A percentile compares a stretch with the other conserved stretches of the same genome.
Evolutionary conservation across 1,140 invertebrate genomes (phyloP).

Genomic region (Parasteatoda tepidariorum): DNA sequence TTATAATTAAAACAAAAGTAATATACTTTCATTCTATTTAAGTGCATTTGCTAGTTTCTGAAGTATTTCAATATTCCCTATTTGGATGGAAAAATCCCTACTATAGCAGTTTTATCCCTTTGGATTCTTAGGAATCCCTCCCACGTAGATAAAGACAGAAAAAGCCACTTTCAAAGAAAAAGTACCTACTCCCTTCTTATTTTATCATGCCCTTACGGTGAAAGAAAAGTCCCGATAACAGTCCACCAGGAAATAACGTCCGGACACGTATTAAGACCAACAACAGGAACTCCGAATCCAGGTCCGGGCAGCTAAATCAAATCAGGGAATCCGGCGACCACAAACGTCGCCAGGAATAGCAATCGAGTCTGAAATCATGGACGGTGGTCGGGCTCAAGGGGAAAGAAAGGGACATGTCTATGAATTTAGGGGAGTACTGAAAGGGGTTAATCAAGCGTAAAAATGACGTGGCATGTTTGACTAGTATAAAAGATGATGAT

Average conservation of each 20-base stretch:
- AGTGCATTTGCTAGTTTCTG: too few relatives aligned
- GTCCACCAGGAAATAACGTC: constrained; percentile 7
- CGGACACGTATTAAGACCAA: constrained; percentile 1
- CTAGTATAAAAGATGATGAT: neutral
- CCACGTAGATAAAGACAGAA: neutral
- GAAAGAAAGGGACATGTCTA: neutral
- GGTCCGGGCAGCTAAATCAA: neutral
- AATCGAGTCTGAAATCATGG: neutral
- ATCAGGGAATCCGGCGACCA: neutral
- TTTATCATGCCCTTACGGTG: neutral
- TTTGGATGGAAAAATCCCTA: neutral
- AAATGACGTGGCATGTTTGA: constrained; percentile 7
- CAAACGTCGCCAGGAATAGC: constrained; percentile 5
- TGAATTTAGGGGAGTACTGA: neutral
- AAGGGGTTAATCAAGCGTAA: constrained; percentile 18
- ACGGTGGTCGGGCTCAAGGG: neutral
- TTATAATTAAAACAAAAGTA: too few relatives aligned
- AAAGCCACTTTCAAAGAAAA: neutral
- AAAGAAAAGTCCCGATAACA: neutral
- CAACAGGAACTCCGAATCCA: neutral
- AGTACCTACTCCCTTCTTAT: neutral
- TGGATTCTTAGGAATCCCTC: neutral
- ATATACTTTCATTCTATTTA: too few relatives aligned
- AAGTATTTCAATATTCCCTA: too few relatives aligned
- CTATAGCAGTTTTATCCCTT: neutral